Evolutionary conservation across 2,797 vertebrate species (phyloP), one percentile per base, ranked within the genome.

Genomic region (Peromyscus melanophrys): DNA sequence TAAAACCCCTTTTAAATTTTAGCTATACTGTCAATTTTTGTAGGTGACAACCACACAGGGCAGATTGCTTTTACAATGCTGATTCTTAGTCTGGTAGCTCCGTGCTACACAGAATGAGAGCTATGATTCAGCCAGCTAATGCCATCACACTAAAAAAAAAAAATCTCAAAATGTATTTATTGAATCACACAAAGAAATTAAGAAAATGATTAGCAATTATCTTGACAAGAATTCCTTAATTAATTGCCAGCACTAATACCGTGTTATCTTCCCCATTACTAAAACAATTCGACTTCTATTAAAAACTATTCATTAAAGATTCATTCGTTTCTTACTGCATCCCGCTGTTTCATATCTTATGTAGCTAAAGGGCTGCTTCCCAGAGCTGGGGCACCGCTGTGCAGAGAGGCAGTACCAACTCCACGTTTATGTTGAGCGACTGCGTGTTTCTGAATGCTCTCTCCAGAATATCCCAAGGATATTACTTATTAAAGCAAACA

Each of bases 291-390:
- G 29, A 96, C 95, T 97, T 97, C 97, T 97, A 96, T 98, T 97
- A 97, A 97, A 98, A 97, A 98, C 93, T 97, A 92, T 97, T 98
- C 96, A 98, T 98, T 98, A 98, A 98, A 98, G 89, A 98, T 98
- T 98, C 97, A 98, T 98, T 97, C 29, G 3, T 77, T 98, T 96
- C 96, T 97, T 97, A 97, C 96, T 97, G 96, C 95, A 89, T 88
- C 97, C 98, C 1, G 77, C 96, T 97, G 97, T 95, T 97, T 98
- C 97, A 93, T 97, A 97, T 98, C 97, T 97, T 95, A 49, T 76
- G 96, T 97, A 93, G 97, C 97, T 98, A 96, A 98, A 96, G 96
- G 97, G 96, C 84, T 94, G 82, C 94, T 96, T 97, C 87, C 92
- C 93, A 61, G 61, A 95, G 67, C 75, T 43, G 80, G 97, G 77